phyloP scores from a whole-genome alignment of 1,140 invertebrate genomes.

The Acromyrmex echinatior region DNA sequence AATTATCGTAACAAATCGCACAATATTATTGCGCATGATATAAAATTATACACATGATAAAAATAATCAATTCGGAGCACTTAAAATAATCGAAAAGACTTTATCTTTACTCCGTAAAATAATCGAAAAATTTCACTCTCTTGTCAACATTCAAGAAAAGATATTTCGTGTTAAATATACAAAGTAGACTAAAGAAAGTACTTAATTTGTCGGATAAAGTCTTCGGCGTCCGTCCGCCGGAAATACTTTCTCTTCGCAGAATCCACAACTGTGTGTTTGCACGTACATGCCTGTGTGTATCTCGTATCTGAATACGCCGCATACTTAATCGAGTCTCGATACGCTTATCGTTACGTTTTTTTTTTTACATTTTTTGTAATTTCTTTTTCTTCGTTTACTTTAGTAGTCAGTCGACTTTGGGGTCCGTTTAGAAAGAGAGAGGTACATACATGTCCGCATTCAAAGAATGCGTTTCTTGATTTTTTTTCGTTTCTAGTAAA shows the following conservation, averaged over 20 bases:
- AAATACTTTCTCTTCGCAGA: conserved; percentile 67
- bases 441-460: conserved; percentile 55
- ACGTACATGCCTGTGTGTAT: conserved; percentile 49
- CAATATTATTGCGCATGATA: conserved; percentile 68
- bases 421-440: conserved; percentile 61
- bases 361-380: conserved; percentile 40
- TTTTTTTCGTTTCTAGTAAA: conserved; percentile 40
- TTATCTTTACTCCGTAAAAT: conserved; percentile 72
- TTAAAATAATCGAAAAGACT: conserved; percentile 80
- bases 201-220: conserved; percentile 46
- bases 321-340: conserved; percentile 66
- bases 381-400: conserved; percentile 49
- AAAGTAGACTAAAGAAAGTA: conserved; percentile 35
- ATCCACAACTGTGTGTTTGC: conserved; percentile 41
- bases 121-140: conserved; percentile 73
- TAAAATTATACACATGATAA: conserved; percentile 75
- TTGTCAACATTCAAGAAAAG: conserved; percentile 29
- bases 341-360: conserved; percentile 60
- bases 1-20: conserved; percentile 66
- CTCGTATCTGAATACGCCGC: conserved; percentile 50
- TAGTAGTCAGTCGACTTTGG: conserved; percentile 54
- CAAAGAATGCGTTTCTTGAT: conserved; percentile 38
- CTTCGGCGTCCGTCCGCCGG: conserved; percentile 48
- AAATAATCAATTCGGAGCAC: conserved; percentile 75
- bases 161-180: conserved; percentile 26